Percentiles rank a stretch among this genome's conserved stretches.
These are phyloP conservation scores for Seriola dumerili DNA, from an alignment of 2,113 vertebrate genomes.

Conservation along the genomic window DNA sequence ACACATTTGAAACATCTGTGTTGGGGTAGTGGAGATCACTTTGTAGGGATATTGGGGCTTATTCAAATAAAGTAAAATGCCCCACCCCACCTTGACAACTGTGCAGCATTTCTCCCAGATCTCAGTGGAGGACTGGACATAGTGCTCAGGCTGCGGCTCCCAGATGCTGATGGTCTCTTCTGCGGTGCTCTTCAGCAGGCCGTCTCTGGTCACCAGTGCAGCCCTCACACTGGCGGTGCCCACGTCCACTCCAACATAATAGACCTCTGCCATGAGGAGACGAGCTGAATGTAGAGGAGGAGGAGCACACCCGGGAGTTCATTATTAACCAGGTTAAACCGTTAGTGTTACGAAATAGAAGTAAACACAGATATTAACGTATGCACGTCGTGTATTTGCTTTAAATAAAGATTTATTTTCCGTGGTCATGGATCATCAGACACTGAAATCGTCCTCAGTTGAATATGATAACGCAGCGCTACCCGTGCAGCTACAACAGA, in stretches of 20 bases:
- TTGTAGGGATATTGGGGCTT: too few relatives aligned
- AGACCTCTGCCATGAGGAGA: conserved; percentile 74
- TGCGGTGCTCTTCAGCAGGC: conserved; percentile 83
- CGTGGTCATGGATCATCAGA: neutral
- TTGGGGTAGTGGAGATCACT: too few relatives aligned
- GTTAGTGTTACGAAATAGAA: neutral
- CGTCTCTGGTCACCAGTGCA: conserved; percentile 88
- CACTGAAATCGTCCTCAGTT: neutral
- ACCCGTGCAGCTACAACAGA: neutral
- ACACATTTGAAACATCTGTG: neutral
- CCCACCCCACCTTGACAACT: conserved; percentile 87
- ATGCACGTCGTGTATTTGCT: neutral
- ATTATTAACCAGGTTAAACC: conserved; percentile 31
- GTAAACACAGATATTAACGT: neutral
- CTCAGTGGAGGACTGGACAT: conserved; percentile 92
- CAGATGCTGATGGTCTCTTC: conserved; percentile 90
- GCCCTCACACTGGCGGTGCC: conserved; percentile 93
- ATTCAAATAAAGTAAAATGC: too few relatives aligned
- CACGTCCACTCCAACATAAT: conserved; percentile 93
- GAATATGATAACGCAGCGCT: neutral
- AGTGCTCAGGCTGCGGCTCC: conserved; percentile 90
- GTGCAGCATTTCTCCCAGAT: conserved; percentile 94
- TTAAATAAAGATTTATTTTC: fast-evolving
- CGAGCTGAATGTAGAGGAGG: neutral
- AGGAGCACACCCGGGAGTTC: neutral